Base-by-base conservation (phyloP, 1,140 invertebrate genomes). In the Drosophila kohkoa region DNA sequence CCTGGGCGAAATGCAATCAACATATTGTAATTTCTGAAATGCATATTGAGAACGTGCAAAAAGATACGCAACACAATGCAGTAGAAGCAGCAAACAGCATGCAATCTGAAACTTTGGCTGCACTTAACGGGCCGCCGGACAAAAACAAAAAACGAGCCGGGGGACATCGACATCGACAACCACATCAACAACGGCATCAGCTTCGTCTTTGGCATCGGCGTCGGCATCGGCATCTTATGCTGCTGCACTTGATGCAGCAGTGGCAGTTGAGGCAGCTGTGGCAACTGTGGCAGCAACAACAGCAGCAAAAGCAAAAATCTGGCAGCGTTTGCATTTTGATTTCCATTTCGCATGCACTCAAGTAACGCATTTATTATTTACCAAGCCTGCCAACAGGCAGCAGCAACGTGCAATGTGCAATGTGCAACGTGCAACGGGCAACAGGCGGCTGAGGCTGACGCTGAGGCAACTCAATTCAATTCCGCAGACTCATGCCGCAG, bases 321-420 rank as follows among this genome's bases (percentile, higher is more conserved):
- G 83, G 83, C 83, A 89, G 67, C 77, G 85, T 78, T 86, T 89
- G 75, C 86, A 90, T 81, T 89, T 89, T 90, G 81, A 85, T 89
- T 86, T 74, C 78, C 86, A 85, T 89, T 81, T 89, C 81, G 75
- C 81, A 89, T 86, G 81, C 85, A 81, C 85, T 79, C 81, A 65
- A 90, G 85, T 83, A 86, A 89, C 79, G 81, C 86, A 89, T 89
- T 89, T 85, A 89, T 90, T 88, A 90, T 90, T 90, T 89, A 81
- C 77, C 77, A 81, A 76, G 55, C 79, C 58, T 15, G 13, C 55
- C 48, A 54, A 28, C 51, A 2, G 13, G 20, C 57, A 32, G 16
- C 43, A 5, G 5, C 66, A 65, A 46, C 41, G 43, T 38, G 64
- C 48, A 45, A 20, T 38, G 8, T 11, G 15, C n/a, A n/a, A 41